A percentile compares a stretch with the other conserved stretches of the same genome.
phyloP scores from a whole-genome alignment of 1,140 invertebrate species.

The Hirudo medicinalis region DNA sequence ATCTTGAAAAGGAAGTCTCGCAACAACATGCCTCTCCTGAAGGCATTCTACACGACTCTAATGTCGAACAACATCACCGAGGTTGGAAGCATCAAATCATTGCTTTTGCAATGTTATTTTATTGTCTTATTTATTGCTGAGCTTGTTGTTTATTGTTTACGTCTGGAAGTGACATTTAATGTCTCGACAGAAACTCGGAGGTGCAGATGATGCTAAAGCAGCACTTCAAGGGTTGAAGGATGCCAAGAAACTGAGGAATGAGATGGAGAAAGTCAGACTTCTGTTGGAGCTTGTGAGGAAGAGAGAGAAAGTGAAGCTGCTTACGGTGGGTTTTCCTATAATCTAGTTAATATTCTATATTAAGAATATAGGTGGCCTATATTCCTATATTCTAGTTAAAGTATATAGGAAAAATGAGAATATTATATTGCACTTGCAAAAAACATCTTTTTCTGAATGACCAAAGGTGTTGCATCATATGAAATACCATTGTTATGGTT shows the following conservation, averaged over 20 bases:
- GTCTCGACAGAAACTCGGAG: not conserved
- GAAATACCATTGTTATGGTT: too few relatives aligned
- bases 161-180: too few relatives aligned
- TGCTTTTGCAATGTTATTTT: too few relatives aligned
- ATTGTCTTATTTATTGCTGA: too few relatives aligned
- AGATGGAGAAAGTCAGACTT: constrained; percentile 78
- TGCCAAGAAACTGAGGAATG: constrained; percentile 84
- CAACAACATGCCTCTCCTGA: constrained; percentile 82
- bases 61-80: constrained; percentile 5
- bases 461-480: not conserved
- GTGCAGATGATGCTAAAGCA: not conserved
- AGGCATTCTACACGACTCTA: constrained; percentile 4
- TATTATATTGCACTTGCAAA: not conserved
- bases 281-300: constrained; percentile 87
- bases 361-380: too few relatives aligned
- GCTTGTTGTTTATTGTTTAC: too few relatives aligned
- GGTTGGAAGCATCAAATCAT: not conserved
- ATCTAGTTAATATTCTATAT: too few relatives aligned
- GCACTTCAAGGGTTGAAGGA: constrained; percentile 56
- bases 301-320: constrained; percentile 81
- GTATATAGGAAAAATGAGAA: too few relatives aligned
- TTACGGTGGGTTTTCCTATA: constrained; percentile 51
- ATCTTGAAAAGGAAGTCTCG: constrained; percentile 82
- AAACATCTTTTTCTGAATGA: not conserved
- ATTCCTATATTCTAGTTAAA: too few relatives aligned